Percentiles rank a stretch among this genome's conserved stretches.
phyloP scores from a whole-genome alignment of 2,797 vertebrate genomes.

The Aselliscus stoliczkanus region DNA sequence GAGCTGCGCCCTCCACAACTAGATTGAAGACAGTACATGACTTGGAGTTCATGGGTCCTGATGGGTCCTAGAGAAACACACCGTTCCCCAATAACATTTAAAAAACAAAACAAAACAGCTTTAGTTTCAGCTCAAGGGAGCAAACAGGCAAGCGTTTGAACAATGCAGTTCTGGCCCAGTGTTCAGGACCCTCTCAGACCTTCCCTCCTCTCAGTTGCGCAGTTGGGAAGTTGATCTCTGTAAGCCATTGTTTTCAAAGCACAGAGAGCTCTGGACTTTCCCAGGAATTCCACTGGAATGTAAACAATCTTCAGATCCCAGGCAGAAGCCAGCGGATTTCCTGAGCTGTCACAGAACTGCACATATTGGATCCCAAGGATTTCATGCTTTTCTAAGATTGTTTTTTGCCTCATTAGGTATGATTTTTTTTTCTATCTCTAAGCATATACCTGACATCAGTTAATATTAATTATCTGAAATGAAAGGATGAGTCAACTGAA shows the following conservation, averaged over 20 bases:
- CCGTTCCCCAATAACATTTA: too few relatives aligned
- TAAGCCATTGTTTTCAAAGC: slow-evolving; percentile 75
- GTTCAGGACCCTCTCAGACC: slow-evolving; percentile 2
- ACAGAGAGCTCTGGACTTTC: slow-evolving; percentile 80
- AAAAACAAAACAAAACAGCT: neutral
- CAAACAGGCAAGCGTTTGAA: neutral
- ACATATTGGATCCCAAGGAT: slow-evolving; percentile 1
- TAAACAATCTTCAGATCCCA: slow-evolving; percentile 77
- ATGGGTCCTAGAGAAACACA: too few relatives aligned
- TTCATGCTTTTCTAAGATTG: neutral
- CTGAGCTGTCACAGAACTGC: slow-evolving; percentile 69
- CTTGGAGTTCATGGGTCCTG: too few relatives aligned
- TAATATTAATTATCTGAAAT: neutral
- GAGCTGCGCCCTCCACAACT: too few relatives aligned
- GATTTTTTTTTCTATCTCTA: neutral
- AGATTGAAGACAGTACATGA: too few relatives aligned
- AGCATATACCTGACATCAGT: neutral
- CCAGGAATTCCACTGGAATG: slow-evolving; percentile 81
- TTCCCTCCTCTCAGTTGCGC: neutral
- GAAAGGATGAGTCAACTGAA: neutral
- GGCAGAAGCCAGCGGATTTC: slow-evolving; percentile 74
- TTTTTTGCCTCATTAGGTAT: neutral
- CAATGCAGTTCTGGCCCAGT: neutral
- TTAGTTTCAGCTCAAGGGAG: neutral
- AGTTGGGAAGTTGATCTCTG: slow-evolving; percentile 58